phyloP scores from a whole-genome alignment of 2,113 vertebrate genomes.

The Hydrolagus affinis region DNA sequence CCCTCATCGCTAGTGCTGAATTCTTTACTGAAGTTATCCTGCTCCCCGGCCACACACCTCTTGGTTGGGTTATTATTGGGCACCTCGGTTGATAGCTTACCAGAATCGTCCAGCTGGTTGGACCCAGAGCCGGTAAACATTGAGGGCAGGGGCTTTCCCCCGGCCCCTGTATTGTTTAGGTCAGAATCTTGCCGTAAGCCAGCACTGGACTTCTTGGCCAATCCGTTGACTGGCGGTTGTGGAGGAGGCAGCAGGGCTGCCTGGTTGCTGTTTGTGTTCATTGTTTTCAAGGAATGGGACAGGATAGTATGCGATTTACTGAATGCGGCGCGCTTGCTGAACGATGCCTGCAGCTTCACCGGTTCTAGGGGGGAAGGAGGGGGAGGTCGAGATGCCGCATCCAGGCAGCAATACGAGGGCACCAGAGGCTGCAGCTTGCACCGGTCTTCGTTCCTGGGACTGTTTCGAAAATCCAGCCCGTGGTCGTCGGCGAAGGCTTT shows the following conservation, averaged over 20 bases:
- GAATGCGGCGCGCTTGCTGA: constrained; percentile 88
- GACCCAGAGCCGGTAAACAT: constrained; percentile 39
- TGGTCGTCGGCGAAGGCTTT: constrained; percentile 74
- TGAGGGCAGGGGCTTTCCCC: constrained; percentile 57
- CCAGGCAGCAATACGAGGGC: constrained; percentile 84
- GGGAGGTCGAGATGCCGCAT: constrained; percentile 83
- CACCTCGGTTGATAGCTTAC: constrained; percentile 59
- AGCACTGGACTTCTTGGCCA: constrained; percentile 76
- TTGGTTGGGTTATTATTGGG: constrained; percentile 69
- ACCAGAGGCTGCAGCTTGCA: constrained; percentile 87
- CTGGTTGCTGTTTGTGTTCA: constrained; percentile 64
- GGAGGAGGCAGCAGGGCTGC: constrained; percentile 63
- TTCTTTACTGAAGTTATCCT: not conserved
- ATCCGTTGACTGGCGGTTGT: constrained; percentile 74
- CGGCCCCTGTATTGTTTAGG: constrained; percentile 66
- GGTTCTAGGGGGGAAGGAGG: constrained; percentile 81
- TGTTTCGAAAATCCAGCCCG: constrained; percentile 69
- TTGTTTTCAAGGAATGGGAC: constrained; percentile 77
- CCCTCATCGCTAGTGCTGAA: not conserved
- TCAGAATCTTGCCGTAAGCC: constrained; percentile 58
- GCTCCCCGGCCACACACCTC: constrained; percentile 40
- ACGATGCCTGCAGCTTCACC: constrained; percentile 86
- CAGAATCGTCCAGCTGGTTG: constrained; percentile 48
- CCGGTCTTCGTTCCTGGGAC: constrained; percentile 67
- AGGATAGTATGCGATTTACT: constrained; percentile 81